Evolutionary conservation across 2,113 vertebrate species (phyloP).

Genomic region (human): DNA sequence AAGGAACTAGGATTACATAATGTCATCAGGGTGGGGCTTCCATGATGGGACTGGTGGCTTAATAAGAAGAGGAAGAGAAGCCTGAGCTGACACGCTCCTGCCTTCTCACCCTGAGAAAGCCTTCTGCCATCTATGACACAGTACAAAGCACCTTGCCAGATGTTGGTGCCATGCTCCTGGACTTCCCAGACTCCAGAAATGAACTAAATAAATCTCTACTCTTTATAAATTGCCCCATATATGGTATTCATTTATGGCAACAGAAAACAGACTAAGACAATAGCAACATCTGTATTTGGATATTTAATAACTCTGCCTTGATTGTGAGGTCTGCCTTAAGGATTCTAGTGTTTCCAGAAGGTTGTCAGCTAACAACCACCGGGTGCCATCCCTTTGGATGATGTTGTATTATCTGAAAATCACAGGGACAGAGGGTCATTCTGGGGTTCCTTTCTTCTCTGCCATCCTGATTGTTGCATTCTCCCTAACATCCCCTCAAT

Average conservation of each 20-base stretch:
- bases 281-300: neutral
- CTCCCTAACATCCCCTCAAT: neutral
- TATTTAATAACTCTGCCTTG: neutral
- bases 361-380: neutral
- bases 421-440: neutral
- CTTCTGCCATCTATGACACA: neutral
- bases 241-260: neutral
- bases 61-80: neutral
- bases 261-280: neutral
- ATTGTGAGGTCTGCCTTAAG: neutral
- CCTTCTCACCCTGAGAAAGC: neutral
- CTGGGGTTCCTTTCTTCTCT: neutral
- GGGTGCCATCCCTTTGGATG: neutral
- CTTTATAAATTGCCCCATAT: neutral
- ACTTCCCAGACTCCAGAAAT: neutral
- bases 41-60: neutral
- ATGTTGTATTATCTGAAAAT: neutral
- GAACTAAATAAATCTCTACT: neutral
- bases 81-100: neutral
- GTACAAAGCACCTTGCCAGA: neutral
- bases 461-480: neutral
- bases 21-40: neutral
- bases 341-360: neutral
- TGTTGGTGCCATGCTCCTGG: neutral
- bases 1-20: neutral